Conservation (phyloP, 2,888 invertebrate species). For the Folsomia candida region DNA sequence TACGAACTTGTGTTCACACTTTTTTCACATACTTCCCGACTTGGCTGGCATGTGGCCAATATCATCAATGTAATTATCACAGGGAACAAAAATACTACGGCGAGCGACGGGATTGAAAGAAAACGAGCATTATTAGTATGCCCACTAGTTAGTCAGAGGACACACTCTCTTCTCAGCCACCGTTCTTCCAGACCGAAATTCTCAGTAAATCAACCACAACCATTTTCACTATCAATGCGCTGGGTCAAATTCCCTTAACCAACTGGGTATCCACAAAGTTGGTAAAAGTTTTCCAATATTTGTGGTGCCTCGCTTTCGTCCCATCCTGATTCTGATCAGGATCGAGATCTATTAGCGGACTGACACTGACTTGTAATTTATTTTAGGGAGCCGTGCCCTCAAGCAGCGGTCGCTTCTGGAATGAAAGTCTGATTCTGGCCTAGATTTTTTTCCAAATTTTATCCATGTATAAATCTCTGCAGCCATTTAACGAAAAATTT, state of each 20-base stretch:
- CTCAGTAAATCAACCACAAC: background rate
- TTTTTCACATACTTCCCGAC: background rate
- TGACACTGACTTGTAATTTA: background rate
- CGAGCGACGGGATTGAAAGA: constrained; percentile 32
- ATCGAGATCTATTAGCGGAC: background rate
- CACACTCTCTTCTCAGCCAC: background rate
- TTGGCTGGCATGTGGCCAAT: constrained; percentile 47
- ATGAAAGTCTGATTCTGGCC: background rate
- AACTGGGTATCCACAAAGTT: background rate
- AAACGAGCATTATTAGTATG: constrained; percentile 44
- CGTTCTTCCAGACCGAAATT: background rate
- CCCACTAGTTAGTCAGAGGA: constrained; percentile 17
- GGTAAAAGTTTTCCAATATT: background rate
- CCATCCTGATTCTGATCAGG: background rate
- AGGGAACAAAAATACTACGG: constrained; percentile 34
- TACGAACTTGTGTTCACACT: too few relatives aligned
- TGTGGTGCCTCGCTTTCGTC: background rate
- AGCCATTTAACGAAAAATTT: too few relatives aligned
- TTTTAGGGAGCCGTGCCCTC: too few relatives aligned
- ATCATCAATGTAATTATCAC: constrained; percentile 49
- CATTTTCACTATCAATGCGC: constrained; percentile 1
- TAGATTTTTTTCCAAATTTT: background rate
- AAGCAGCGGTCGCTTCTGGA: background rate
- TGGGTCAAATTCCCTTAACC: constrained; percentile 7
- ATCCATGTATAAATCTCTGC: too few relatives aligned